Conservation (phyloP, 2,888 invertebrate species). For the Chymomyza amoena region DNA sequence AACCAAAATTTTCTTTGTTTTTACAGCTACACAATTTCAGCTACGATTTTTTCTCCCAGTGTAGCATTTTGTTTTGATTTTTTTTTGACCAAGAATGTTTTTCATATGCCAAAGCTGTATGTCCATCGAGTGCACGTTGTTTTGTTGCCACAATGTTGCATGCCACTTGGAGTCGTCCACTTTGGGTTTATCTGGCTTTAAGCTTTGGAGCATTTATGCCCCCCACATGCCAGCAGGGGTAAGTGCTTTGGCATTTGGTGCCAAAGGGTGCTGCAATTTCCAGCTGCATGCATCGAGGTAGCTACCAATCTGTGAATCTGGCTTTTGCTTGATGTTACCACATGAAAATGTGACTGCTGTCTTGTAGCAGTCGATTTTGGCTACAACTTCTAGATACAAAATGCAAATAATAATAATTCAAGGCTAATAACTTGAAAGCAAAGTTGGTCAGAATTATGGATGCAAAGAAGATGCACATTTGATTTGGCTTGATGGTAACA, state of each 20-base stretch:
- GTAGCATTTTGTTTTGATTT: background rate
- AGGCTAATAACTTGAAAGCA: background rate
- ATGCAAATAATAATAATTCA: background rate
- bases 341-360: background rate
- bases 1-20: no score
- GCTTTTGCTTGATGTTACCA: background rate
- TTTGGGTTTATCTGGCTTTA: background rate
- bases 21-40: no score
- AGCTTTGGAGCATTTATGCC: background rate
- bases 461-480: no score
- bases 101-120: background rate
- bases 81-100: background rate
- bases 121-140: background rate
- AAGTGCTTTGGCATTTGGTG: background rate
- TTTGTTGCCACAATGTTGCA: background rate
- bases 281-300: background rate
- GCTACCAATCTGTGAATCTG: background rate
- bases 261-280: background rate
- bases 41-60: background rate
- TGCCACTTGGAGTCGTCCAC: background rate
- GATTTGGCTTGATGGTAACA: no score
- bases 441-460: background rate
- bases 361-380: background rate
- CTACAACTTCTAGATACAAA: background rate
- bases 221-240: background rate